A percentile compares a stretch with the other conserved stretches of the same genome.
Evolutionary conservation across 2,113 vertebrate species (phyloP).

Genomic region (Trogon melanurus): DNA sequence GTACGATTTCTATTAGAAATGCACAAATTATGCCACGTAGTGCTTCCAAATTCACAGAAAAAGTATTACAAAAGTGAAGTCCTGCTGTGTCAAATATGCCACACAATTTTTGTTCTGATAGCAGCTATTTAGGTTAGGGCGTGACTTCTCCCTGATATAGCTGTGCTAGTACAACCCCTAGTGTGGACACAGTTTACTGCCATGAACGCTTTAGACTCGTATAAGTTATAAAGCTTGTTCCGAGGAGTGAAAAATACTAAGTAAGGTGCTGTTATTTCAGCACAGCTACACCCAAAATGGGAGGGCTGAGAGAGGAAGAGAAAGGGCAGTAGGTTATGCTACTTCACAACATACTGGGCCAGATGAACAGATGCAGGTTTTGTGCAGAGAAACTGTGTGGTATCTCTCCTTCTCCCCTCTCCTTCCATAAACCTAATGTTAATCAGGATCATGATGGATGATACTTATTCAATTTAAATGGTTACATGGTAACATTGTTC

Average conservation of each 20-base stretch:
- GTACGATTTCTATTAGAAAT: conserved; percentile 25
- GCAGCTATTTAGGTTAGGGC: conserved; percentile 51
- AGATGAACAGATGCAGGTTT: conserved; percentile 17
- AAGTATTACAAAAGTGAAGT: conserved; percentile 20
- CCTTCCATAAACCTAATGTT: not conserved
- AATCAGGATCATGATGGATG: not conserved
- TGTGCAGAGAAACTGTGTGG: not conserved
- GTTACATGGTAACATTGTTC: not conserved
- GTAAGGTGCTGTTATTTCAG: not conserved
- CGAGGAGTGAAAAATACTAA: conserved; percentile 1
- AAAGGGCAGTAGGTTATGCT: conserved; percentile 35
- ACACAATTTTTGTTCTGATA: conserved; percentile 41
- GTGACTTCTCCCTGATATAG: conserved; percentile 47
- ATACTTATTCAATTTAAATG: not conserved
- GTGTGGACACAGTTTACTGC: conserved; percentile 61
- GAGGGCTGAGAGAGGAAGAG: not conserved
- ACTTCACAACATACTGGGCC: not conserved
- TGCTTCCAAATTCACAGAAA: conserved; percentile 16
- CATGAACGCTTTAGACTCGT: not conserved
- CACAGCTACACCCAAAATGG: not conserved
- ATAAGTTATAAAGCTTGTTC: not conserved
- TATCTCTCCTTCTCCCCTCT: not conserved
- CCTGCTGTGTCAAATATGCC: conserved; percentile 32
- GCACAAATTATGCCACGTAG: not conserved
- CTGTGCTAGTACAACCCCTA: conserved; percentile 71